A percentile compares a stretch with the other conserved stretches of the same genome.
These are phyloP conservation scores for Amblyopsis hoosieri DNA, from an alignment of 2,797 vertebrate species.

Conservation along the genomic window DNA sequence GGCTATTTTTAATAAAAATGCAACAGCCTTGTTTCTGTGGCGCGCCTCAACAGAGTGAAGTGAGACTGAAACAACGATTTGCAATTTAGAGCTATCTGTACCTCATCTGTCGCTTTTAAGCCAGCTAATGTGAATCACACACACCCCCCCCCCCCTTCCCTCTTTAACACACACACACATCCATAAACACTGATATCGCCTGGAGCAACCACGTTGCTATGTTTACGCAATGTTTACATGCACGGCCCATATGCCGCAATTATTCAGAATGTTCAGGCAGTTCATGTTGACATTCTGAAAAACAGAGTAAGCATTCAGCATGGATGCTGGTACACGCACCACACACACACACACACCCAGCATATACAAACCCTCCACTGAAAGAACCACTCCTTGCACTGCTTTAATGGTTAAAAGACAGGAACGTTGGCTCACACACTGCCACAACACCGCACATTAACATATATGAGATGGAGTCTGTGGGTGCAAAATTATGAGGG, in stretches of 20 bases:
- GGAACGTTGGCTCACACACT: slow-evolving; percentile 34
- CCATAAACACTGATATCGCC: slow-evolving; percentile 56
- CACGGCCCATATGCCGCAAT: no score
- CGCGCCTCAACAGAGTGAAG: slow-evolving; percentile 64
- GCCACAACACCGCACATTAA: slow-evolving; percentile 50
- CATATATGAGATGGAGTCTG: slow-evolving; percentile 51
- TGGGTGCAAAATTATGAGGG: slow-evolving; percentile 27
- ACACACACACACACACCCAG: slow-evolving; percentile 47
- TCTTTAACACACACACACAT: slow-evolving; percentile 39
- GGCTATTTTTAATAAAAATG: slow-evolving; percentile 77
- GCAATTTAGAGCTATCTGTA: slow-evolving; percentile 77
- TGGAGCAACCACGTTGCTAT: slow-evolving; percentile 12
- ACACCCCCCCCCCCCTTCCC: slow-evolving; percentile 65
- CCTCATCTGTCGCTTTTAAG: slow-evolving; percentile 68
- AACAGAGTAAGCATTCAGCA: slow-evolving; percentile 10
- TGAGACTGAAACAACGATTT: slow-evolving; percentile 79
- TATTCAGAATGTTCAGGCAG: no score
- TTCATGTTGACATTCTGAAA: no score
- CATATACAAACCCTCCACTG: slow-evolving; percentile 46
- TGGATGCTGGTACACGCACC: slow-evolving; percentile 50
- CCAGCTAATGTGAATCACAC: slow-evolving; percentile 59
- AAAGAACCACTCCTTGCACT: slow-evolving; percentile 41
- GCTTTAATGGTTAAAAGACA: slow-evolving; percentile 42
- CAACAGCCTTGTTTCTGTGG: slow-evolving; percentile 61
- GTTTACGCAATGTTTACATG: not conserved